Conservation (phyloP, 2,797 vertebrate genomes). For the Simalia tracyae region DNA sequence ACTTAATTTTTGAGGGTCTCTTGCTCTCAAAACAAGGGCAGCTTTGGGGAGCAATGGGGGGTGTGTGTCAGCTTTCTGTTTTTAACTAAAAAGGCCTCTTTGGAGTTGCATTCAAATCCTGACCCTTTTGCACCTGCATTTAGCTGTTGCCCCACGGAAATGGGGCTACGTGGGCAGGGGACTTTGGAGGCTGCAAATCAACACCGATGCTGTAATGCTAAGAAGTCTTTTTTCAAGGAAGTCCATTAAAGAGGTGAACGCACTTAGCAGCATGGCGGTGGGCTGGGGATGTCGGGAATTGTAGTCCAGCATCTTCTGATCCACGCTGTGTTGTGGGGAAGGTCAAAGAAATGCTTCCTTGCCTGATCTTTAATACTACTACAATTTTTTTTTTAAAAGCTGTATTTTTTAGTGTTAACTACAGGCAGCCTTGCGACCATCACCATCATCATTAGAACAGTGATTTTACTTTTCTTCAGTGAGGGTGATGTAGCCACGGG, state of each 20-base stretch:
- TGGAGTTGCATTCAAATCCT: background rate
- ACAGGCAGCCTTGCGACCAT: background rate
- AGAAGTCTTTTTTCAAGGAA: background rate
- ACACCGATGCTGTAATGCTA: background rate
- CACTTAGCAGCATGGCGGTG: background rate
- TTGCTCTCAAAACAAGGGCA: background rate
- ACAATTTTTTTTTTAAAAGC: background rate
- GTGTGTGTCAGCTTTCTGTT: background rate
- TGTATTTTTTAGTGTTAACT: background rate
- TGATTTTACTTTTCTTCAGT: background rate
- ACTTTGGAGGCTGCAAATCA: background rate
- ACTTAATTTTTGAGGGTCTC: background rate
- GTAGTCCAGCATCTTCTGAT: background rate
- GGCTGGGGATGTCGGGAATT: background rate
- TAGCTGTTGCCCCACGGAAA: background rate
- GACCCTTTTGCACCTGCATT: background rate
- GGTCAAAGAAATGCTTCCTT: background rate
- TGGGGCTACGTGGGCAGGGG: background rate
- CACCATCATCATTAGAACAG: background rate
- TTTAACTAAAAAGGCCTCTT: background rate
- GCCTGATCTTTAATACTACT: background rate
- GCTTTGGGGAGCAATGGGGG: background rate
- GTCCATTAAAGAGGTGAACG: background rate
- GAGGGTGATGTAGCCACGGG: background rate
- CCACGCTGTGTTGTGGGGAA: background rate